phyloP scores from a whole-genome alignment of 2,113 vertebrate species.

The Pampusana beccarii region DNA sequence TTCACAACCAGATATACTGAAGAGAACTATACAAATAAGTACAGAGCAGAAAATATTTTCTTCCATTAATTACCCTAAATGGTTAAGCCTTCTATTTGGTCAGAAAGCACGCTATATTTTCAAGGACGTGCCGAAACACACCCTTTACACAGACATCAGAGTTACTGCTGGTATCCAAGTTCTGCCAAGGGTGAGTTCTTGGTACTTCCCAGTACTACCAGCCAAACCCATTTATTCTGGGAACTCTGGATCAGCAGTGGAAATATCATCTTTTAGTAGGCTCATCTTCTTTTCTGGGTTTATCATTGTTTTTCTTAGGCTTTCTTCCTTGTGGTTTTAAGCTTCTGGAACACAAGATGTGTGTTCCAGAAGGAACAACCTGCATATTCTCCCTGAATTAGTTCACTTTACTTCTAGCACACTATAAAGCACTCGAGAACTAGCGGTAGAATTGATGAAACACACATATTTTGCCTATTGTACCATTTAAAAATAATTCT shows the following conservation, averaged over 20 bases:
- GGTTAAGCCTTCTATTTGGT: not conserved
- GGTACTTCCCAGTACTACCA: not conserved
- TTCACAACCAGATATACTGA: not conserved
- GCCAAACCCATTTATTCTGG: not conserved
- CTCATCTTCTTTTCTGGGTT: not conserved
- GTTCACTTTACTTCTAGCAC: not conserved
- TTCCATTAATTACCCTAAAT: not conserved
- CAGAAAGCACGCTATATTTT: not conserved
- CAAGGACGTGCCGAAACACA: not conserved
- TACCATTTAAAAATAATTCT: not conserved
- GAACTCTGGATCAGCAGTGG: not conserved
- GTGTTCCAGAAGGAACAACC: not conserved
- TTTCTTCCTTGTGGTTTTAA: not conserved
- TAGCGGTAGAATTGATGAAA: not conserved
- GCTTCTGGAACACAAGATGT: not conserved
- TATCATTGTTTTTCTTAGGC: not conserved
- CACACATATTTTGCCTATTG: not conserved
- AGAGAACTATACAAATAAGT: not conserved
- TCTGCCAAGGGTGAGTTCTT: not conserved
- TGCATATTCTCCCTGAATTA: not conserved
- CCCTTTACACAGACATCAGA: accelerated
- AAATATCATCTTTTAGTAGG: not conserved
- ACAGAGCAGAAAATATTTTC: not conserved
- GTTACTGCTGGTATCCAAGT: not conserved
- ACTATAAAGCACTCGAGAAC: not conserved